Evolutionary conservation across 2,113 vertebrate species (phyloP), one percentile per base, ranked within the genome.

Genomic region (Odontesthes bonariensis): DNA sequence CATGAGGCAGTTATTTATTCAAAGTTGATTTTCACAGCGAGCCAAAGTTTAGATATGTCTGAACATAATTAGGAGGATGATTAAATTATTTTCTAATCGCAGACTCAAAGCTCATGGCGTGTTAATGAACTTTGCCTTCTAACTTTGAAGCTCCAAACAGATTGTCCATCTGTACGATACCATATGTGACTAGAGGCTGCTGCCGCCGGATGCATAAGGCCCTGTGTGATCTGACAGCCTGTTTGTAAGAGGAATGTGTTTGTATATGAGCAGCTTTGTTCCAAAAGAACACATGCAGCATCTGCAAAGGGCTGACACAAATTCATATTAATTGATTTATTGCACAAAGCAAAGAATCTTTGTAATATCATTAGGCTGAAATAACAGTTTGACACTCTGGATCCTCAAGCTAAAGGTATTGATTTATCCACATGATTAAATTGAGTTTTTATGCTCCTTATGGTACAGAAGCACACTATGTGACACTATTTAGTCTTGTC

Each of bases 81-180:
- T 85, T 82, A 89, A 89, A 89, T 87, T 64, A 80, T 80, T 83
- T 85, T 85, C 80, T 85, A 84, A 86, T 83, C 35, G 75, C 54
- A 3, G 78, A 54, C 86, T 83, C 80, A 59, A 74, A 85, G 85
- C 83, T 81, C 55, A 1, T 32, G 75, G 51, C 57, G 78, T 44
- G 75, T 83, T 90, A 87, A 90, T 86, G 86, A 90, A 89, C 87
- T 88, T 81, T 84, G 82, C 77, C 84, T 87, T 70, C 83, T 69
- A 86, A 88, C 88, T 91, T 81, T 86, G 85, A 89, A 86, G 86
- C 79, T 71, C 6, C 73, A 75, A 81, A 87, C 90, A 90, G 92
- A 86, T 81, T 76, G 83, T 82, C 84, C 84, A 88, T 91, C 82
- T 91, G 89, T 6, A 79, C 56, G 52, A n/a, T 12, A 75, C 90